Conservation (phyloP, 2,888 invertebrate species). For the Tromatobia lineatoria region DNA sequence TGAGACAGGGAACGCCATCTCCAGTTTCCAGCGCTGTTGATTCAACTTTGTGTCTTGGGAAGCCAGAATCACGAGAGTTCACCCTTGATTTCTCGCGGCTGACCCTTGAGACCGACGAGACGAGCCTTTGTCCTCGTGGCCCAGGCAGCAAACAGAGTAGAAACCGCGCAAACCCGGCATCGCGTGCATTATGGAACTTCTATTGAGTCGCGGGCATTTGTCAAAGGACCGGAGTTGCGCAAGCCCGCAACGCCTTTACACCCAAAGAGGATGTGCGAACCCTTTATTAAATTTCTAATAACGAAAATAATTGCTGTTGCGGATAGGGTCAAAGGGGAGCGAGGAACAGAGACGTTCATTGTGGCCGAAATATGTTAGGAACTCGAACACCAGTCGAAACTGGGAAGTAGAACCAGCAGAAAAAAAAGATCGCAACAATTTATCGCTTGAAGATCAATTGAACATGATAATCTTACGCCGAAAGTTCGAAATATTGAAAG, state of each 20-base stretch:
- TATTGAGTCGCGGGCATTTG: constrained; percentile 60
- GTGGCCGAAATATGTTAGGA: neutral
- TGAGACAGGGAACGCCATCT: constrained; percentile 44
- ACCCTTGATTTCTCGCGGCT: constrained; percentile 52
- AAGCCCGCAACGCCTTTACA: constrained; percentile 20
- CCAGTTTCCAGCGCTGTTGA: constrained; percentile 69
- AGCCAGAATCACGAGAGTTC: constrained; percentile 28
- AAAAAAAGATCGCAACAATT: no score
- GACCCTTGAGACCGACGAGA: constrained; percentile 4
- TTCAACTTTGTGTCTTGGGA: constrained; percentile 28
- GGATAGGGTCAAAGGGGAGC: neutral
- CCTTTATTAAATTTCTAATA: constrained; percentile 84
- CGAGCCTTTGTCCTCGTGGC: constrained; percentile 40
- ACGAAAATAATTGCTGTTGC: constrained; percentile 83
- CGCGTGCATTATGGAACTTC: constrained; percentile 60
- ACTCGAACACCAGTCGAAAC: no score
- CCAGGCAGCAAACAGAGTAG: neutral
- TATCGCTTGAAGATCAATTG: no score
- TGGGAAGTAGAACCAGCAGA: no score
- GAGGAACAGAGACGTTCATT: neutral
- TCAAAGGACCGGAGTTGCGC: constrained; percentile 63
- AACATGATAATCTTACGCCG: no score
- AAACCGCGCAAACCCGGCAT: constrained; percentile 33
- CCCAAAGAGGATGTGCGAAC: constrained; percentile 43
- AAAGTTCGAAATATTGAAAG: no score